These are phyloP conservation scores for Drosophila gunungcola DNA, from an alignment of 1,140 invertebrate genomes.

Conservation along the genomic window DNA sequence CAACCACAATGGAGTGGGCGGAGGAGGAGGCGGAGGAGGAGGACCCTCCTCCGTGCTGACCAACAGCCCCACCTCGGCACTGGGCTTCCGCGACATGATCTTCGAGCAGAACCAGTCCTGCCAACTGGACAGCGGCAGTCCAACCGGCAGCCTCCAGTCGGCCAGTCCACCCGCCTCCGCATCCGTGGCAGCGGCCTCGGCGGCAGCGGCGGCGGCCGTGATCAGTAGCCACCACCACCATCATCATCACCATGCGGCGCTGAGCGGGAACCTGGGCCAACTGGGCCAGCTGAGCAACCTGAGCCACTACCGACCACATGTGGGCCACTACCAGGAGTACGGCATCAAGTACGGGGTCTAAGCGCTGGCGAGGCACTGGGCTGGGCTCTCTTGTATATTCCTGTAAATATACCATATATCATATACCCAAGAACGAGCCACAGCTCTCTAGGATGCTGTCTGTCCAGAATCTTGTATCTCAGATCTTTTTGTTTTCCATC, in stretches of 20 bases:
- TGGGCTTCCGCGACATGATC: constrained; percentile 84
- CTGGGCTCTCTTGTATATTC: constrained; percentile 81
- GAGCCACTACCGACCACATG: constrained; percentile 81
- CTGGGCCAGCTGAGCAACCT: constrained; percentile 79
- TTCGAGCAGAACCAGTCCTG: constrained; percentile 84
- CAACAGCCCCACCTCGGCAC: constrained; percentile 69
- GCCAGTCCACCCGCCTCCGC: constrained; percentile 73
- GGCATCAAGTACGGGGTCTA: constrained; percentile 85
- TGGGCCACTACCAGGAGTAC: constrained; percentile 84
- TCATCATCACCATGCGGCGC: constrained; percentile 80
- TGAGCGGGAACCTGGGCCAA: constrained; percentile 80
- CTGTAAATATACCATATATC: constrained; percentile 68
- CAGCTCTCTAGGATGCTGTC: constrained; percentile 55
- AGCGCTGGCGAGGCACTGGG: constrained; percentile 20
- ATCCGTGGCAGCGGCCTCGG: constrained; percentile 58
- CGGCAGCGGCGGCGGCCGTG: constrained; percentile 73
- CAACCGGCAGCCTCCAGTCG: constrained; percentile 80
- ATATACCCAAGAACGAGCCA: constrained; percentile 58
- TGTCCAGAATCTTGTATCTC: constrained; percentile 50
- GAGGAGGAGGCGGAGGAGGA: constrained; percentile 19
- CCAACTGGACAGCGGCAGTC: constrained; percentile 84
- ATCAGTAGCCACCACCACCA: constrained; percentile 79
- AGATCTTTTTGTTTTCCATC: constrained; percentile 17
- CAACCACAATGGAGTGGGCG: constrained; percentile 39
- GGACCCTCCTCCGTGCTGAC: constrained; percentile 48